Evolutionary conservation across 2,888 invertebrate genomes (phyloP).

Genomic region (Tiliacea citrago): DNA sequence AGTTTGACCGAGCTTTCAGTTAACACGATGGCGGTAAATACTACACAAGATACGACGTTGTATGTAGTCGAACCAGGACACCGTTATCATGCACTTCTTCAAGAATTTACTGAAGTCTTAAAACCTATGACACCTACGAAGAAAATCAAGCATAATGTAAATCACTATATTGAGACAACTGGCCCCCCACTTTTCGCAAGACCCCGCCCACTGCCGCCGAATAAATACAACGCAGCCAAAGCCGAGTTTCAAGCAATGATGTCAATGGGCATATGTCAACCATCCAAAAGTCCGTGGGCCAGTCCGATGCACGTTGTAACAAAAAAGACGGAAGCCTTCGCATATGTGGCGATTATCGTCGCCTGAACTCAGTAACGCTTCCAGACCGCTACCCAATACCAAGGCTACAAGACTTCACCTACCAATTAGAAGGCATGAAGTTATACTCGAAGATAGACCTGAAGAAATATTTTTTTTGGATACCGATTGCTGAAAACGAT

Average conservation of each 20-base stretch:
- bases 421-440: slow-evolving; percentile 3
- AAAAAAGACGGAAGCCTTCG: slow-evolving; percentile 11
- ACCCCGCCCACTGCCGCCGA: neutral
- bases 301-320: slow-evolving; percentile 6
- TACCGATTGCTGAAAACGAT: neutral
- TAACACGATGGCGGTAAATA: neutral
- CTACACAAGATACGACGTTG: neutral
- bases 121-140: slow-evolving; percentile 5
- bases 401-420: slow-evolving; percentile 11
- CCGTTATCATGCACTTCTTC: neutral
- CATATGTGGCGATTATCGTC: slow-evolving; percentile 12
- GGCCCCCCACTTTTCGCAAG: slow-evolving; percentile 10
- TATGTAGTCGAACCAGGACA: slow-evolving; percentile 12
- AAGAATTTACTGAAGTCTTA: slow-evolving; percentile 9
- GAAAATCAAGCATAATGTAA: slow-evolving; percentile 13
- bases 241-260: slow-evolving; percentile 14
- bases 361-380: slow-evolving; percentile 6
- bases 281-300: slow-evolving; percentile 12
- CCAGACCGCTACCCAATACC: slow-evolving; percentile 11
- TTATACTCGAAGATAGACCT: neutral
- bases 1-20: slow-evolving; percentile 1
- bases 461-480: slow-evolving; percentile 8
- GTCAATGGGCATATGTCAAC: slow-evolving; percentile 7
- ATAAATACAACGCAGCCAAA: slow-evolving; percentile 4
- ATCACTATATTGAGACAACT: slow-evolving; percentile 13